A percentile compares a stretch with the other conserved stretches of the same genome.
phyloP scores from a whole-genome alignment of 1,140 invertebrate genomes.

The Leptoteleia sp. region DNA sequence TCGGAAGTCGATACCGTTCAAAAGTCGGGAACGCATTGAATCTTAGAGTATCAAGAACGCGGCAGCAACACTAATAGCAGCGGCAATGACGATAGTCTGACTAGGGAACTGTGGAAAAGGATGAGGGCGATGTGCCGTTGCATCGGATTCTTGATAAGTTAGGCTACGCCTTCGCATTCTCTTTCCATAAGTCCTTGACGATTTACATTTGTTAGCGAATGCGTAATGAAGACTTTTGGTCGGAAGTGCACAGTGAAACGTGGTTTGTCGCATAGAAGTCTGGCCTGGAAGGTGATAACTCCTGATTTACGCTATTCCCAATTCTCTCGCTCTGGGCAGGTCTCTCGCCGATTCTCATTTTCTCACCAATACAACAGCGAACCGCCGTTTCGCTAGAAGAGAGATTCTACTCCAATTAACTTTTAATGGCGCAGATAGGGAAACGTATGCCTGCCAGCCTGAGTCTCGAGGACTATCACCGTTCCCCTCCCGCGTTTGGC shows the following conservation, averaged over 20 bases:
- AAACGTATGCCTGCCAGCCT: slow-evolving; percentile 69
- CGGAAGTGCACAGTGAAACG: slow-evolving; percentile 61
- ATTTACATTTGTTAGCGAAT: slow-evolving; percentile 78
- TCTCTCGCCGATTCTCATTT: slow-evolving; percentile 72
- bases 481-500: slow-evolving; percentile 22
- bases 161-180: slow-evolving; percentile 28
- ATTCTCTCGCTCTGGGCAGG: slow-evolving; percentile 53
- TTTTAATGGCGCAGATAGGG: slow-evolving; percentile 77
- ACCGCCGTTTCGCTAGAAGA: slow-evolving; percentile 59
- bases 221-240: slow-evolving; percentile 74
- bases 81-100: slow-evolving; percentile 34
- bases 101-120: slow-evolving; percentile 35
- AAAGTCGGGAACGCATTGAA: slow-evolving; percentile 54
- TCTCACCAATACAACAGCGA: slow-evolving; percentile 68
- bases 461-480: slow-evolving; percentile 39
- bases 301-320: slow-evolving; percentile 75
- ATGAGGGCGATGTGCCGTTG: slow-evolving; percentile 6
- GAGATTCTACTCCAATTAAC: slow-evolving; percentile 78
- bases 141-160: slow-evolving; percentile 56
- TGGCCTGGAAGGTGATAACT: slow-evolving; percentile 75
- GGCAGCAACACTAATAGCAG: slow-evolving; percentile 38
- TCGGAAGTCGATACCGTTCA: slow-evolving; percentile 61
- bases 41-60: slow-evolving; percentile 50
- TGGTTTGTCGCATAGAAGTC: slow-evolving; percentile 66
- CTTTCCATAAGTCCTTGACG: slow-evolving; percentile 66